phyloP scores from a whole-genome alignment of 2,113 vertebrate genomes.

The Lontra canadensis region DNA sequence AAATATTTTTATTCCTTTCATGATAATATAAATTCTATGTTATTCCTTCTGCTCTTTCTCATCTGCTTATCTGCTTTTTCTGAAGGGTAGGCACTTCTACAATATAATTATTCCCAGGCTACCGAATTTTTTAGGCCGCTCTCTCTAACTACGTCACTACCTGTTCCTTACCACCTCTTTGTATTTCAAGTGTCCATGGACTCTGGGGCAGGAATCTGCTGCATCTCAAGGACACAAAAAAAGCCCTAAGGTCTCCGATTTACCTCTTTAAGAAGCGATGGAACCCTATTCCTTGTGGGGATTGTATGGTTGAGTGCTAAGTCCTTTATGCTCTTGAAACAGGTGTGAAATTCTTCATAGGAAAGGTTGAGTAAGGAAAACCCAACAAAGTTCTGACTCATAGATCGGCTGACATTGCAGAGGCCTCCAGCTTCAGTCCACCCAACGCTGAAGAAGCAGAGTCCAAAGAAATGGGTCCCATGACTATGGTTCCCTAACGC shows the following conservation, averaged over 20 bases:
- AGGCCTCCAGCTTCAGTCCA: background rate
- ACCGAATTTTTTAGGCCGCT: background rate
- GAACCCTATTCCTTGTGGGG: background rate
- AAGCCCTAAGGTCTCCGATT: background rate
- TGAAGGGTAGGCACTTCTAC: background rate
- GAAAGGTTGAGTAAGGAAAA: background rate
- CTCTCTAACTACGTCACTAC: background rate
- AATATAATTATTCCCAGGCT: background rate
- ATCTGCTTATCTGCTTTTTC: background rate
- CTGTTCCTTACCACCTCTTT: background rate
- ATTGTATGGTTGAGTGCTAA: background rate
- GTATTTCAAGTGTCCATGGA: background rate
- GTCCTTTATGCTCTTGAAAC: background rate
- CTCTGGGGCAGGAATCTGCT: background rate
- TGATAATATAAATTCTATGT: background rate
- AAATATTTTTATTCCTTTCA: background rate
- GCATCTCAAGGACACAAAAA: background rate
- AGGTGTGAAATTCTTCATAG: background rate
- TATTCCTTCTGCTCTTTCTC: background rate
- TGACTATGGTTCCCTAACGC: background rate
- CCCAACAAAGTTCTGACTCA: background rate
- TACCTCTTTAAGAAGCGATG: background rate
- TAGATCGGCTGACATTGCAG: background rate
- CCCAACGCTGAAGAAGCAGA: background rate
- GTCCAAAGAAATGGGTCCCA: background rate